Base-by-base conservation (phyloP, 92 coral and sea anemone species). In the Plumapathes pennacea region DNA sequence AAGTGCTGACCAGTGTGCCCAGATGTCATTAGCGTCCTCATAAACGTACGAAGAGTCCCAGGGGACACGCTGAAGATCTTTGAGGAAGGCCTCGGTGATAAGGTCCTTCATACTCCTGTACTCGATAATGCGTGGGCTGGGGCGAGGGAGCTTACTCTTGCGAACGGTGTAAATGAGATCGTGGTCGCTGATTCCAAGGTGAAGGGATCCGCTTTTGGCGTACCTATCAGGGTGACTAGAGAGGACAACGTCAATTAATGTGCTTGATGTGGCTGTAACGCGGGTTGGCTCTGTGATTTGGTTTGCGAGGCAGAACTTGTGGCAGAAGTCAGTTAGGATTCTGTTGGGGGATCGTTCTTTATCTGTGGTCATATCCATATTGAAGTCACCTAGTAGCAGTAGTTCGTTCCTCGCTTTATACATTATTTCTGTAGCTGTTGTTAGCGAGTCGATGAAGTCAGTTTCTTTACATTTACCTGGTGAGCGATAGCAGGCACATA, bases 331-430 rank as follows among this genome's bases (percentile, higher is more conserved):
- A 26, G 12, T 24, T 3, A 71, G 51, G 14, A 54, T 33, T 12
- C 40, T 54, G 38, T 54, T 54, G 17, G 40, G n/a, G n/a, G n/a
- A n/a, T n/a, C n/a, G n/a, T n/a, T n/a, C n/a, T n/a, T n/a, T n/a
- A n/a, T n/a, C n/a, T n/a, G n/a, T n/a, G n/a, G n/a, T n/a, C 80
- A 84, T 66, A 54, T 78, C 56, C 73, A 78, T 40, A 58, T 72
- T 85, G 34, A 84, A 64, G 41, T 83, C 84, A 13, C 85, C 77
- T 11, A 77, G 76, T 19, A 76, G 77, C 39, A 72, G 7, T 2
- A 72, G 46, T 47, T 77, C 79, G 9, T 65, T 60, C 7, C 90
- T 78, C 67, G 72, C 78, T 37, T 27, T 50, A 50, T 71, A 67
- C 85, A 71, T 72, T 29, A 25, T 20, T 68, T 72, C 82, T 5